Base-by-base conservation (phyloP, 2,113 vertebrate genomes). In the Ranitomeya variabilis region DNA sequence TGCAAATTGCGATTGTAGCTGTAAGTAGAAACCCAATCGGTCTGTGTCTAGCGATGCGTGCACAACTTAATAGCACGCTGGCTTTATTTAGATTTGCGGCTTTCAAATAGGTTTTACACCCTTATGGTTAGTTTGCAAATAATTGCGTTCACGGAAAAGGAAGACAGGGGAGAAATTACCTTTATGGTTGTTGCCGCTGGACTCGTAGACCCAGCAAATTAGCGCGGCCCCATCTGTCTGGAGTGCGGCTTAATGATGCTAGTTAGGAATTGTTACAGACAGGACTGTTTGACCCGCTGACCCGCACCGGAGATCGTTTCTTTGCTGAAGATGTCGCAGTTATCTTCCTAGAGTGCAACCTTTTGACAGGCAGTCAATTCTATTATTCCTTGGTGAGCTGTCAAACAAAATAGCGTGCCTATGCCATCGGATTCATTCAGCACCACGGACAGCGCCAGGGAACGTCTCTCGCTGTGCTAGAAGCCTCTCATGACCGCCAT, bases 361-460 rank as follows among this genome's bases (percentile, higher is more conserved):
- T 81, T 64, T 19, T 80, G 86, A 80, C 86, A 74, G 66, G 79
- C 86, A 82, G 86, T 88, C 80, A 74, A 52, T 88, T 81, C 67
- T 82, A 60, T 73, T 74, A 88, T 62, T 82, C 86, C 80, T 82
- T 57, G 3, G 54, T 62, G 79, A 88, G 86, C 80, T 26, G 79
- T 81, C 80, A 88, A 45, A 80, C 80, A 45, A 81, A 71, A 80
- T n/a, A 11, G 21, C 37, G 9, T 52, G 37, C n/a, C 62, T 67
- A 66, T 57, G 69, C 51, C 62, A 16, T 80, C 54, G 15, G 1
- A 21, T 64, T 37, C 31, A 7, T 73, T 88, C 86, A 88, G 86
- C 86, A 88, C 86, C 86, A 62, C n/a, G 79, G 86, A 88, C 79
- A 88, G 86, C 45, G 67, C 60, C 57, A 2, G n/a, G 7, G 55